Evolutionary conservation across 2,888 invertebrate species (phyloP).

Genomic region (Tromatobia lineatoria): DNA sequence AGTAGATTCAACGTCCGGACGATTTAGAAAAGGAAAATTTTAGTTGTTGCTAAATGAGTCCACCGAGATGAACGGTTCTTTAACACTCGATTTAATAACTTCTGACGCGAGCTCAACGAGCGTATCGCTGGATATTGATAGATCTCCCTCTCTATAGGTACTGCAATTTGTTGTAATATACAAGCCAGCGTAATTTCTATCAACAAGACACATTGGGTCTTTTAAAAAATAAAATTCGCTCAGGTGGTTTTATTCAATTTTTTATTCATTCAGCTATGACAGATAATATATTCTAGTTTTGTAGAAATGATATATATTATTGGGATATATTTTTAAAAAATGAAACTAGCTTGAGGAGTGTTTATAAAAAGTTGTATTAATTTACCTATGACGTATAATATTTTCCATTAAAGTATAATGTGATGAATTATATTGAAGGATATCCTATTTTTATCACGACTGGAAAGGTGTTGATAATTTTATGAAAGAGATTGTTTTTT

Average conservation of each 20-base stretch:
- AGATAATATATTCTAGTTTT: too few species aligned
- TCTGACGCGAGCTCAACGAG: neutral
- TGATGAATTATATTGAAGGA: neutral
- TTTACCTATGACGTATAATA: too few species aligned
- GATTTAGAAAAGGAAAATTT: neutral
- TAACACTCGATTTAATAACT: neutral
- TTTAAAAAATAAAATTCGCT: neutral
- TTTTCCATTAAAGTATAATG: neutral
- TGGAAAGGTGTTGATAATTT: neutral
- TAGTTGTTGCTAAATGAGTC: neutral
- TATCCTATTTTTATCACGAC: neutral
- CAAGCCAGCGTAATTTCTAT: neutral
- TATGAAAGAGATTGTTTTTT: constrained; percentile 15
- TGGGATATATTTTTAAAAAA: too few species aligned
- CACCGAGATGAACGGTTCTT: neutral
- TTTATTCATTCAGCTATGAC: too few species aligned
- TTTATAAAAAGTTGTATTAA: too few species aligned
- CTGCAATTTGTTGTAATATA: constrained; percentile 1
- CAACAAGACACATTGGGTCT: neutral
- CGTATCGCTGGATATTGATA: neutral
- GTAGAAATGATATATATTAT: too few species aligned
- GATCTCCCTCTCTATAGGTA: neutral
- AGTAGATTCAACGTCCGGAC: neutral
- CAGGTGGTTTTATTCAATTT: neutral
- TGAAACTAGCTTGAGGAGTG: too few species aligned